Evolutionary conservation across 2,113 vertebrate genomes (phyloP), one percentile per base, ranked within the genome.

Genomic region (Burhinus oedicnemus): DNA sequence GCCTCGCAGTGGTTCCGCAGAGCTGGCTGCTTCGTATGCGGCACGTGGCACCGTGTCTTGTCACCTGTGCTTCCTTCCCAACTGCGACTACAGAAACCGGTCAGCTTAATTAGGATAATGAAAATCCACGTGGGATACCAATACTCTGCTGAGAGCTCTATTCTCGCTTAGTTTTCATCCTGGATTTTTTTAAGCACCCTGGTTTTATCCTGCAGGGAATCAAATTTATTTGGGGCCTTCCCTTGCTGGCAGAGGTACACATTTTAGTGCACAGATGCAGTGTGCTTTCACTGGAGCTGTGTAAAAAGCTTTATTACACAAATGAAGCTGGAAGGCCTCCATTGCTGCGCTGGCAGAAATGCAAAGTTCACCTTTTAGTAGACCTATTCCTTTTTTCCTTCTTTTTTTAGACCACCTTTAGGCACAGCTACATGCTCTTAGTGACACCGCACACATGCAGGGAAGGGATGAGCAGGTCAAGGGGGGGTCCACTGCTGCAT

Each of bases 21-120:
- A 49, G 80, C 69, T 6, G 36, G 38, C 65, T 38, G 81, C 75
- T 74, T 88, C 36, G 36, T 6, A 18, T 12, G 52, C 38, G 57
- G 74, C 72, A n/a, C 9, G 11, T 60, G 84, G 74, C 94, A 36
- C 90, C 60, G 68, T 38, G 49, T 72, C 66, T 72, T 87, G 94
- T 87, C 95, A 44, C 49, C 85, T 61, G 93, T 78, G 82, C 75
- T 79, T 23, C 26, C 95, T 71, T 52, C 78, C 90, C 82, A 40
- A n/a, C n/a, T n/a, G n/a, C 75, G 62, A 77, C 90, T 65, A 69
- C 77, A 95, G 97, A 94, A 95, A 72, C 87, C 54, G 94, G 54
- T 87, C 96, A 95, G 92, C 89, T 96, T 94, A 81, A 80, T 89
- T 74, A 91, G 94, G 68, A 75, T 60, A 76, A 77, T 80, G 95